phyloP scores from a whole-genome alignment of 2,888 invertebrate species.

The Apamea monoglypha region DNA sequence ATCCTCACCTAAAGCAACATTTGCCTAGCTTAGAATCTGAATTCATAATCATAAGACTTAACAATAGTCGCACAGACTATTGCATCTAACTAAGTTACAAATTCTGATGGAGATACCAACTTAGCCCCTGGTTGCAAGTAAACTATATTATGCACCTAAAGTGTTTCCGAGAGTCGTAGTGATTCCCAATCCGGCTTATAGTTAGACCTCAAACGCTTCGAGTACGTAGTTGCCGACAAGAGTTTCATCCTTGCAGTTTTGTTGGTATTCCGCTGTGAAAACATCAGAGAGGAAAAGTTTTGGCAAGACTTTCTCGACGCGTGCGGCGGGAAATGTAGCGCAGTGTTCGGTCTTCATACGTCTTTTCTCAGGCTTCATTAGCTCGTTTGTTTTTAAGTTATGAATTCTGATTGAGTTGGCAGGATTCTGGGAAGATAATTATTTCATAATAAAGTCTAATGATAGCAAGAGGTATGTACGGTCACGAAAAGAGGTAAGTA shows the following conservation, averaged over 20 bases:
- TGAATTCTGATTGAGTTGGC: not conserved
- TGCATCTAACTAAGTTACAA: slow-evolving; percentile 17
- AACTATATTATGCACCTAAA: slow-evolving; percentile 48
- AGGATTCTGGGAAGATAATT: not conserved
- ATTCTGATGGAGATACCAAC: slow-evolving; percentile 29
- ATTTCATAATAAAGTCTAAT: not conserved
- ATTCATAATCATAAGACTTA: slow-evolving; percentile 3
- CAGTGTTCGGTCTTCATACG: slow-evolving; percentile 9
- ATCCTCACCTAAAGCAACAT: not conserved
- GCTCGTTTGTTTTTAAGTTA: slow-evolving; percentile 15
- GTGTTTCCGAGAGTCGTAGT: slow-evolving; percentile 28
- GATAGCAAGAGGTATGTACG: not conserved
- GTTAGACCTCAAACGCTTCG: slow-evolving; percentile 33
- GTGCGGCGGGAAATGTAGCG: slow-evolving; percentile 3
- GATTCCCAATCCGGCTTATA: slow-evolving; percentile 39
- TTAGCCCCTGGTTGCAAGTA: slow-evolving; percentile 20
- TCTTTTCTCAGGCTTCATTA: slow-evolving; percentile 14
- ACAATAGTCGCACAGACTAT: not conserved
- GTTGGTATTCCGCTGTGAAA: slow-evolving; percentile 25
- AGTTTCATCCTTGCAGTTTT: slow-evolving; percentile 32
- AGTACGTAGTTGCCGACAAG: slow-evolving; percentile 28
- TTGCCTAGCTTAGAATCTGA: slow-evolving; percentile 31
- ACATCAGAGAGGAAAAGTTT: slow-evolving; percentile 22
- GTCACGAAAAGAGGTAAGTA: too few species aligned
- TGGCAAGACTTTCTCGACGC: not conserved